A percentile compares a stretch with the other conserved stretches of the same genome.
These are phyloP conservation scores for Morone chrysops DNA, from an alignment of 2,113 vertebrate species.

Conservation along the genomic window DNA sequence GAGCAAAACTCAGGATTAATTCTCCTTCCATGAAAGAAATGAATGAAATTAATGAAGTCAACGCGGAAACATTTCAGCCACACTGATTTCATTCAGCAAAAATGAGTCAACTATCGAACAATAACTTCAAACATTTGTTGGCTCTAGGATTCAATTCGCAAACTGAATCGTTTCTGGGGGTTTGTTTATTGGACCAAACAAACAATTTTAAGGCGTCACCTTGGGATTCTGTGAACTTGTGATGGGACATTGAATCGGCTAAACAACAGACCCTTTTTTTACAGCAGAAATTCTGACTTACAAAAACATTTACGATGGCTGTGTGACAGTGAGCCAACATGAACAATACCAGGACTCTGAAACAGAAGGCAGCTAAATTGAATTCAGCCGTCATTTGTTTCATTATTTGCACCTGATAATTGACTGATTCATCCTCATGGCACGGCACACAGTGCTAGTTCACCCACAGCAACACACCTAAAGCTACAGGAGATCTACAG, in stretches of 20 bases:
- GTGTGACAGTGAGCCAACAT: neutral
- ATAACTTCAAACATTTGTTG: neutral
- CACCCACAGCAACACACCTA: neutral
- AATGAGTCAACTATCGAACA: neutral
- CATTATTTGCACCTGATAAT: neutral
- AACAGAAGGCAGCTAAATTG: neutral
- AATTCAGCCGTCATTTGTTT: neutral
- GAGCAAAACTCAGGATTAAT: no score
- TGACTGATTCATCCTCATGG: neutral
- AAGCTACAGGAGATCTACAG: neutral
- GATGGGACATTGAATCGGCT: neutral
- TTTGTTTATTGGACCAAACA: neutral
- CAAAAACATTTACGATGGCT: neutral
- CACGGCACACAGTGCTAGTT: neutral
- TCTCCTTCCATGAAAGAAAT: no score
- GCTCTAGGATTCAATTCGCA: no score
- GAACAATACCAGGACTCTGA: neutral
- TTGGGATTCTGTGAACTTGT: neutral
- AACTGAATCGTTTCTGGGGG: neutral
- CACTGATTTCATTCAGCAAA: no score
- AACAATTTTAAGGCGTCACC: neutral
- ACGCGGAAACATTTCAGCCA: no score
- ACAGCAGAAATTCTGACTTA: neutral
- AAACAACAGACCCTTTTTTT: neutral
- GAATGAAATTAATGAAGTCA: no score